Evolutionary conservation across 1,140 invertebrate species (phyloP).

Genomic region (Zaprionus gabonicus): DNA sequence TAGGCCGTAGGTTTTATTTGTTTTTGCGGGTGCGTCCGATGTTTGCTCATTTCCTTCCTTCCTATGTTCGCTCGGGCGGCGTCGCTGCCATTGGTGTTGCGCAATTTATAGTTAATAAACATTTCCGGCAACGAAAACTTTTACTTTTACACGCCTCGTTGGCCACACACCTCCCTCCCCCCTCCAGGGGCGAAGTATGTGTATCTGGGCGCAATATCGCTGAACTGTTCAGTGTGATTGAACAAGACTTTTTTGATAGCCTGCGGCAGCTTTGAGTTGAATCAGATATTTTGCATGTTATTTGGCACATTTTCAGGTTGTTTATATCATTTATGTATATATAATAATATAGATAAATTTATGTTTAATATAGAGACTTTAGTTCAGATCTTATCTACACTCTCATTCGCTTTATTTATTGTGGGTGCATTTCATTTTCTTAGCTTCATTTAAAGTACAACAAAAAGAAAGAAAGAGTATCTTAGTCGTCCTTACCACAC

Average conservation of each 20-base stretch:
- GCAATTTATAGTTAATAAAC: conserved; percentile 82
- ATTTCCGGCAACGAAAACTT: conserved; percentile 63
- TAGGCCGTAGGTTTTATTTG: conserved; percentile 61
- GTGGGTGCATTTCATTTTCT: neutral
- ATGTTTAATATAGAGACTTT: too few species aligned
- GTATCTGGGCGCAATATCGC: neutral
- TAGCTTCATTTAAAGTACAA: neutral
- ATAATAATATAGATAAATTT: too few species aligned
- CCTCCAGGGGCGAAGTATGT: neutral
- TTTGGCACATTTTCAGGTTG: too few species aligned
- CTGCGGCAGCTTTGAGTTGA: neutral
- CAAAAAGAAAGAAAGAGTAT: neutral
- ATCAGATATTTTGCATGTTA: neutral
- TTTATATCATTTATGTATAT: too few species aligned
- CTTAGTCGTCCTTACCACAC: neutral
- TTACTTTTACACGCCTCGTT: conserved; percentile 37
- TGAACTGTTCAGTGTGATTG: neutral
- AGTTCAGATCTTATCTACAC: too few species aligned
- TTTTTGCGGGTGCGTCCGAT: conserved; percentile 69
- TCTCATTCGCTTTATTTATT: too few species aligned
- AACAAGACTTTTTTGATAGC: neutral
- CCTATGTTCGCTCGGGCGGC: conserved; percentile 28
- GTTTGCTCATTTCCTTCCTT: conserved; percentile 78
- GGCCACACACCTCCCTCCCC: conserved; percentile 10
- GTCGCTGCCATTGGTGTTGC: conserved; percentile 50